Conservation (phyloP, 2,113 vertebrate genomes). For the Patagioenas fasciata region DNA sequence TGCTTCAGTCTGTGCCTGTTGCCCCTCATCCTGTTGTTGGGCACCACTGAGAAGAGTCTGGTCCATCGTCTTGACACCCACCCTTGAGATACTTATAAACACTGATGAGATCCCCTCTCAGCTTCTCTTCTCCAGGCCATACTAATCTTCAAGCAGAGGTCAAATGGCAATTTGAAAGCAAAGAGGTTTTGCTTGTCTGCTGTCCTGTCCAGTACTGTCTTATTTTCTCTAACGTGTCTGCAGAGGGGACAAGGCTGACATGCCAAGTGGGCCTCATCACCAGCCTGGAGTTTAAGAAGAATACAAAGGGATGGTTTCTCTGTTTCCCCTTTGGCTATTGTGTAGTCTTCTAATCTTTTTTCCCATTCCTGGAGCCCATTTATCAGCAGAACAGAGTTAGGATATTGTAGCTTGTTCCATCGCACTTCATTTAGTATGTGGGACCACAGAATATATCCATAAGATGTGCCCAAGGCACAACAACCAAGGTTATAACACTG, state of each 20-base stretch:
- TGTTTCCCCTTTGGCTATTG: neutral
- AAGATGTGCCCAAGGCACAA: too few relatives aligned
- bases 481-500: neutral
- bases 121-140: too few relatives aligned
- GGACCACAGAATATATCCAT: accelerated
- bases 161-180: neutral
- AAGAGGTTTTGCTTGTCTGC: neutral
- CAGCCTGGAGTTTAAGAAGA: neutral
- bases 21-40: too few relatives aligned
- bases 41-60: too few relatives aligned
- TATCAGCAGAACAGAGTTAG: neutral
- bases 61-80: too few relatives aligned
- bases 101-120: too few relatives aligned
- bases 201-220: neutral
- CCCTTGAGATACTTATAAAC: too few relatives aligned
- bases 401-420: neutral
- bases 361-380: neutral
- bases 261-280: neutral
- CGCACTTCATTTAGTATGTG: neutral
- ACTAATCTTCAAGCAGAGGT: neutral
- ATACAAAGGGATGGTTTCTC: neutral
- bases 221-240: neutral
- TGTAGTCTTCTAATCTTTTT: neutral
- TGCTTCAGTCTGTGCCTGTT: too few relatives aligned
- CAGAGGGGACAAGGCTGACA: neutral